Conservation (phyloP, 64 coral and sea anemone species). For the Porites australiensis region DNA sequence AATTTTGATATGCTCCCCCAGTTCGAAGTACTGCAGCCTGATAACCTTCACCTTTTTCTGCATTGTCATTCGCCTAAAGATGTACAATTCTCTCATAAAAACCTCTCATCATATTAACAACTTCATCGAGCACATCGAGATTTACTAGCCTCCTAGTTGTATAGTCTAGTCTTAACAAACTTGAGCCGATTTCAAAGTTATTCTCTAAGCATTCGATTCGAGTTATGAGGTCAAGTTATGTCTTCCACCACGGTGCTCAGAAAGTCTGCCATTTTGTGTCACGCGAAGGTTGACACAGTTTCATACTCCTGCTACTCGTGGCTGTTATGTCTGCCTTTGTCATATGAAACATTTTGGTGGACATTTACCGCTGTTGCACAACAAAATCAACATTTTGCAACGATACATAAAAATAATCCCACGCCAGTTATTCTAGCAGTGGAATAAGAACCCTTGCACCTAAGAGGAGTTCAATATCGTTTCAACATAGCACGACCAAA, state of each 20-base stretch:
- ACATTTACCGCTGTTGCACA: too few relatives aligned
- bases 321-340: too few relatives aligned
- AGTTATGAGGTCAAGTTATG: constrained; percentile 42
- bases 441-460: too few relatives aligned
- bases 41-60: background rate
- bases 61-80: background rate
- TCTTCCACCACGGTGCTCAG: background rate
- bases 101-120: constrained; percentile 19
- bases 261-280: too few relatives aligned
- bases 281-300: too few relatives aligned
- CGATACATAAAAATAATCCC: too few relatives aligned
- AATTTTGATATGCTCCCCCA: background rate
- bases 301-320: too few relatives aligned
- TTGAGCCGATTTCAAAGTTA: constrained; percentile 12
- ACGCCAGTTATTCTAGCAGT: too few relatives aligned
- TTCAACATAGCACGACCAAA: too few relatives aligned
- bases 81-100: background rate
- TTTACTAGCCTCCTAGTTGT: constrained; percentile 50
- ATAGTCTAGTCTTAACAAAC: constrained; percentile 47
- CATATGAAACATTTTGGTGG: too few relatives aligned
- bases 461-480: too few relatives aligned
- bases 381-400: too few relatives aligned
- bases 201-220: constrained; percentile 9
- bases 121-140: constrained; percentile 44
- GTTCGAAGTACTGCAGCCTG: background rate